These are phyloP conservation scores for Scaptomyza flava DNA, from an alignment of 2,888 invertebrate species.

Conservation along the genomic window DNA sequence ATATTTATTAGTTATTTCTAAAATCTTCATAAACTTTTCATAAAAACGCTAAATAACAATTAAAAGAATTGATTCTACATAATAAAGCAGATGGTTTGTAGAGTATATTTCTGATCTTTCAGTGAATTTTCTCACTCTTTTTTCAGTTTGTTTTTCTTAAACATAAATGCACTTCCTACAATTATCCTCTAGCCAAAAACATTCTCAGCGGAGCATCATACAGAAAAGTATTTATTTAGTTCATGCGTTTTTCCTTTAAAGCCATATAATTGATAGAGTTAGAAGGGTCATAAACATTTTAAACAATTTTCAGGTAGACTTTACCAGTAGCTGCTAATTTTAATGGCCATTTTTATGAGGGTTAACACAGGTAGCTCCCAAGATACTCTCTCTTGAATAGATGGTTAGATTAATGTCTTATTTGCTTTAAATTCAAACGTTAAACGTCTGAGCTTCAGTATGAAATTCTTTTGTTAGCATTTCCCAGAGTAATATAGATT, in stretches of 20 bases:
- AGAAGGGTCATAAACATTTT: not conserved
- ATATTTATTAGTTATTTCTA: no score
- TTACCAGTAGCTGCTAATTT: constrained; percentile 1
- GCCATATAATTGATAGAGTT: constrained; percentile 3
- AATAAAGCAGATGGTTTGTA: no score
- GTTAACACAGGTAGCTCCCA: constrained; percentile 11
- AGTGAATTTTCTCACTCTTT: not conserved
- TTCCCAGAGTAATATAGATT: not conserved
- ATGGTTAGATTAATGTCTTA: not conserved
- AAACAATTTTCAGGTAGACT: not conserved
- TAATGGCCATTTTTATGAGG: constrained; percentile 16
- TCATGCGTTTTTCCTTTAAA: not conserved
- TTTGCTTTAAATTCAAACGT: not conserved
- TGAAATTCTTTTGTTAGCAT: not conserved
- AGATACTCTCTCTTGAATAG: not conserved
- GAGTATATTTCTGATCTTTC: not conserved
- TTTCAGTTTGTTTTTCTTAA: not conserved
- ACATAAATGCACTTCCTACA: not conserved
- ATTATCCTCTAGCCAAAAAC: not conserved
- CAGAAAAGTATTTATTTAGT: not conserved
- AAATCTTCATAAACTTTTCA: no score
- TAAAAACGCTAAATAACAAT: no score
- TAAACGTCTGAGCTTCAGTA: not conserved
- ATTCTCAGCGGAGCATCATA: not conserved
- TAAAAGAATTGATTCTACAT: no score